Percentiles rank a stretch among this genome's conserved stretches.
Evolutionary conservation across 2,797 vertebrate genomes (phyloP).

Genomic region (Lithobates pipiens): DNA sequence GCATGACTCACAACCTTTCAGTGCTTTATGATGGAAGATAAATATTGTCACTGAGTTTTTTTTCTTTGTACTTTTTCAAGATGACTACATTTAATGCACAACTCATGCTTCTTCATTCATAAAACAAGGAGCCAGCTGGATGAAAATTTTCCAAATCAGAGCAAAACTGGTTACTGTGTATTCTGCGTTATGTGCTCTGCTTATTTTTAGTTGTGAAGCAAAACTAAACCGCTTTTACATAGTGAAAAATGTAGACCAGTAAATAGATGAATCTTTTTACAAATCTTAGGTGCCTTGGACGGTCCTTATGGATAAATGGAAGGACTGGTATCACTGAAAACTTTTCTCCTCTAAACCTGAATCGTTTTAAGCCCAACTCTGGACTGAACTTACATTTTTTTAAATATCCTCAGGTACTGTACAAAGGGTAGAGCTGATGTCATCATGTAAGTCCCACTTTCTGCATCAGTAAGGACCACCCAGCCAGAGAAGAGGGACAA

Average conservation of each 20-base stretch:
- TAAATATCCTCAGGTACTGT: no score
- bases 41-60: constrained; percentile 39
- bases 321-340: no score
- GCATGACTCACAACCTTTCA: constrained; percentile 43
- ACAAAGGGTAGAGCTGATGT: no score
- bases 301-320: no score
- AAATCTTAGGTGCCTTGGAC: neutral
- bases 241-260: neutral
- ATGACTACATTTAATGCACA: constrained; percentile 51
- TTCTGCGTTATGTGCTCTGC: neutral
- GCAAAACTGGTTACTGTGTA: neutral
- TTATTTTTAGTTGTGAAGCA: constrained; percentile 21
- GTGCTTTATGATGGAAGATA: constrained; percentile 21
- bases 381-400: no score
- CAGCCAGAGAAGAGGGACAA: no score
- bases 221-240: neutral
- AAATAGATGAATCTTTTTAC: neutral
- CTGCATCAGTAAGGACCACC: no score
- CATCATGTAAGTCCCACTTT: no score
- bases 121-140: neutral
- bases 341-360: no score
- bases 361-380: no score
- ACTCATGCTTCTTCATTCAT: constrained; percentile 12
- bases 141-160: neutral
- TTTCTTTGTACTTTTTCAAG: constrained; percentile 43